Evolutionary conservation across 2,888 invertebrate genomes (phyloP).

Genomic region (Troides oblongomaculatus): DNA sequence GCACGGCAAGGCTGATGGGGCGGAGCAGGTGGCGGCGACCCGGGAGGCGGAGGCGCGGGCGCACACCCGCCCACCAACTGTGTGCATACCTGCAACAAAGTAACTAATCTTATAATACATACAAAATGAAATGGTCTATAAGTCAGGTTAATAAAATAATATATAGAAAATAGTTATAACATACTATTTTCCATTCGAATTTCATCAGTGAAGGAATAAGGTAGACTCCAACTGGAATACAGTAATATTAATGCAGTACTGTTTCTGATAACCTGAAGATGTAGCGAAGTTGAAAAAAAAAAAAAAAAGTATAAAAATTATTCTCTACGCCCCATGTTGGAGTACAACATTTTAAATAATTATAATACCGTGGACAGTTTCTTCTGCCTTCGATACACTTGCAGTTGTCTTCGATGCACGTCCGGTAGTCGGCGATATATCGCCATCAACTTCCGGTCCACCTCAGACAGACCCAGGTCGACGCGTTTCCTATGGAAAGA

Average conservation of each 20-base stretch:
- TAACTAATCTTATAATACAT: not conserved
- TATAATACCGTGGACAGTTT: conserved; percentile 65
- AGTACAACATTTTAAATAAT: not conserved
- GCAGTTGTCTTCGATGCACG: conserved; percentile 67
- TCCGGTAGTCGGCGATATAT: conserved; percentile 72
- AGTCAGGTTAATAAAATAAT: no score
- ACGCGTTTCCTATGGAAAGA: conserved; percentile 58
- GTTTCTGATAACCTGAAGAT: no score
- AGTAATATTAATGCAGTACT: no score
- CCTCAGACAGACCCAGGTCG: conserved; percentile 65
- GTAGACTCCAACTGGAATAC: no score
- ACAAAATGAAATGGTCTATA: no score
- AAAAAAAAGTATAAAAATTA: no score
- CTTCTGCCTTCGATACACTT: conserved; percentile 70
- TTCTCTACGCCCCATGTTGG: no score
- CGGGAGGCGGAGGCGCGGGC: conserved; percentile 55
- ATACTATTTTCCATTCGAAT: no score
- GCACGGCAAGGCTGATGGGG: conserved; percentile 54
- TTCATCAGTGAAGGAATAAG: no score
- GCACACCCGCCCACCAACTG: conserved; percentile 62
- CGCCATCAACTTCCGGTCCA: conserved; percentile 72
- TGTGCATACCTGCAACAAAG: conserved; percentile 61
- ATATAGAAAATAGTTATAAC: no score
- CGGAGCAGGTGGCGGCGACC: conserved; percentile 55
- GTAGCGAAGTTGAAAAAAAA: no score